These are phyloP conservation scores for Sitodiplosis mosellana DNA, from an alignment of 1,140 invertebrate genomes.

Conservation along the genomic window DNA sequence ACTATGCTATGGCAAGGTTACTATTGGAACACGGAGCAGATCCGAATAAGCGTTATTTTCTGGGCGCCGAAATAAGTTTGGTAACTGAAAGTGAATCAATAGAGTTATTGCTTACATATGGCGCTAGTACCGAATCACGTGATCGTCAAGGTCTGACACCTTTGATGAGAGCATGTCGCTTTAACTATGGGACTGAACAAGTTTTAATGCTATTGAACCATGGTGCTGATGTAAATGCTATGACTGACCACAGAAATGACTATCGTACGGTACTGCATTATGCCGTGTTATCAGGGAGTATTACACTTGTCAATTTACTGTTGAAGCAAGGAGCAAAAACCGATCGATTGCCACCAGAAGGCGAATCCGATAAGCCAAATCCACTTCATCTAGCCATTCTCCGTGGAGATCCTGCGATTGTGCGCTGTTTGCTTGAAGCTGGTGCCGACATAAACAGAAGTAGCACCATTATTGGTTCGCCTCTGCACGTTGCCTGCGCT, in stretches of 20 bases:
- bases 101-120: slow-evolving; percentile 62
- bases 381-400: slow-evolving; percentile 69
- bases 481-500: slow-evolving; percentile 70
- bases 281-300: slow-evolving; percentile 60
- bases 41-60: slow-evolving; percentile 68
- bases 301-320: slow-evolving; percentile 58
- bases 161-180: slow-evolving; percentile 5
- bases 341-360: slow-evolving; percentile 22
- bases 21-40: slow-evolving; percentile 52
- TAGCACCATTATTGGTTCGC: slow-evolving; percentile 65
- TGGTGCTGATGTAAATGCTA: slow-evolving; percentile 66
- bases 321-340: slow-evolving; percentile 61
- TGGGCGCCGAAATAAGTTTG: slow-evolving; percentile 77
- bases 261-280: slow-evolving; percentile 71
- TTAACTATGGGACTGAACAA: slow-evolving; percentile 46
- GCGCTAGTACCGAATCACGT: slow-evolving; percentile 69
- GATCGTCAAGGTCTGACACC: slow-evolving; percentile 24
- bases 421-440: slow-evolving; percentile 45
- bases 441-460: slow-evolving; percentile 67
- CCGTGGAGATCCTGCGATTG: slow-evolving; percentile 55
- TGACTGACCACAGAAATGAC: slow-evolving; percentile 61
- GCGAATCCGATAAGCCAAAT: slow-evolving; percentile 58
- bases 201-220: slow-evolving; percentile 57
- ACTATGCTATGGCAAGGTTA: slow-evolving; percentile 50
- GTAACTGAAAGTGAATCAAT: slow-evolving; percentile 67